These are phyloP conservation scores for Platalea minor DNA, from an alignment of 2,797 vertebrate genomes.

Conservation along the genomic window DNA sequence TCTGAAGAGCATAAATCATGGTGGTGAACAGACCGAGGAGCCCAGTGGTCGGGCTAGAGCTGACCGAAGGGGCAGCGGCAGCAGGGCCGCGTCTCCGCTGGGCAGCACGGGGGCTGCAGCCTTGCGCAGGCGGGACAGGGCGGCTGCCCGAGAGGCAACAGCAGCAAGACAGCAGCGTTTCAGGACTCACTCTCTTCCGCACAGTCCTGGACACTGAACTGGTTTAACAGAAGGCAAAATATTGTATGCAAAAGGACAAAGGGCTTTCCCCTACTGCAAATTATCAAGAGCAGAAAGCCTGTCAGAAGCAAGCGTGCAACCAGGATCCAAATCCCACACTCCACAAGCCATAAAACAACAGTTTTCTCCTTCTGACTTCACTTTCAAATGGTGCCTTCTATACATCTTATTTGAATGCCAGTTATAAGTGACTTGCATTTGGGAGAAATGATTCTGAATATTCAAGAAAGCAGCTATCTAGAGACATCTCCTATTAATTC, in stretches of 20 bases:
- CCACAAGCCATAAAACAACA: background rate
- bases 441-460: background rate
- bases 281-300: background rate
- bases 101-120: no score
- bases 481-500: background rate
- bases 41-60: background rate
- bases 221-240: background rate
- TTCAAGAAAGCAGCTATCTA: background rate
- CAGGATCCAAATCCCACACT: background rate
- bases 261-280: background rate
- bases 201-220: background rate
- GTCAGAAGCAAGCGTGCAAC: background rate
- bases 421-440: background rate
- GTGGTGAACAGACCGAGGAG: background rate
- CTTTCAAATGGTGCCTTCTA: background rate
- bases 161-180: background rate
- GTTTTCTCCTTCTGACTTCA: background rate
- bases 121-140: background rate
- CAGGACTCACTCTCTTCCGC: background rate
- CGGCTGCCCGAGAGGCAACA: fast-evolving
- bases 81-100: background rate
- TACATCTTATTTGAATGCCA: background rate
- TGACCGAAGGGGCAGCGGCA: background rate
- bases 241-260: background rate
- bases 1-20: background rate